These are phyloP conservation scores for Vulpes lagopus DNA, from an alignment of 2,113 vertebrate species.

Conservation along the genomic window DNA sequence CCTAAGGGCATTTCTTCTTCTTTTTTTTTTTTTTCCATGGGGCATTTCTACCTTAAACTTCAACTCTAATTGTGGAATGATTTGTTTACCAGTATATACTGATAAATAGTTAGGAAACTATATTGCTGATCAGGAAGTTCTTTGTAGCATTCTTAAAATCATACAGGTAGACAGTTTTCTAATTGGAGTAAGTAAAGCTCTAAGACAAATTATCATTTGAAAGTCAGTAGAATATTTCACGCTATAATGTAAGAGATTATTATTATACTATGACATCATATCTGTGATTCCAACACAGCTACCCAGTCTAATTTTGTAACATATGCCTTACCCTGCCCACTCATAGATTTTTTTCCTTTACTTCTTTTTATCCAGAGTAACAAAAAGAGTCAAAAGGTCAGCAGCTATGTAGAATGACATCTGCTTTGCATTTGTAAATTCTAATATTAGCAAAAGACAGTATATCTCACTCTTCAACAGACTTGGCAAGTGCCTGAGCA, in stretches of 20 bases:
- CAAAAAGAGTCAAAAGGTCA: constrained; percentile 62
- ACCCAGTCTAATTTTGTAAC: background rate
- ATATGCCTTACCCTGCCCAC: background rate
- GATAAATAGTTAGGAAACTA: background rate
- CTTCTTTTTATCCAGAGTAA: constrained; percentile 68
- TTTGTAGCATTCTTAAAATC: constrained; percentile 20
- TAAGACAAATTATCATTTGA: background rate
- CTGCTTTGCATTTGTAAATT: constrained; percentile 71
- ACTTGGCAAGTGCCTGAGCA: constrained; percentile 51
- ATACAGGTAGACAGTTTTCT: background rate
- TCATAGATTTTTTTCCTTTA: constrained; percentile 62
- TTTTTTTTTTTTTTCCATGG: background rate
- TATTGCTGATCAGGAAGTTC: background rate
- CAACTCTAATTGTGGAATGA: background rate
- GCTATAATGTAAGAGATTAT: background rate
- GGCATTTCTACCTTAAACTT: background rate
- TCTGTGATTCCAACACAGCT: background rate
- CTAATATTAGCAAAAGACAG: constrained; percentile 64
- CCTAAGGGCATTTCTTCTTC: background rate
- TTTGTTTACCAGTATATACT: background rate
- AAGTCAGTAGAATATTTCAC: background rate
- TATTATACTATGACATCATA: background rate
- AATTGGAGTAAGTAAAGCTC: background rate
- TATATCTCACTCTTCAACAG: constrained; percentile 55
- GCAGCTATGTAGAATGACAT: constrained; percentile 61